phyloP scores from a whole-genome alignment of 2,888 invertebrate species.

The Gymnosoma rotundatum region DNA sequence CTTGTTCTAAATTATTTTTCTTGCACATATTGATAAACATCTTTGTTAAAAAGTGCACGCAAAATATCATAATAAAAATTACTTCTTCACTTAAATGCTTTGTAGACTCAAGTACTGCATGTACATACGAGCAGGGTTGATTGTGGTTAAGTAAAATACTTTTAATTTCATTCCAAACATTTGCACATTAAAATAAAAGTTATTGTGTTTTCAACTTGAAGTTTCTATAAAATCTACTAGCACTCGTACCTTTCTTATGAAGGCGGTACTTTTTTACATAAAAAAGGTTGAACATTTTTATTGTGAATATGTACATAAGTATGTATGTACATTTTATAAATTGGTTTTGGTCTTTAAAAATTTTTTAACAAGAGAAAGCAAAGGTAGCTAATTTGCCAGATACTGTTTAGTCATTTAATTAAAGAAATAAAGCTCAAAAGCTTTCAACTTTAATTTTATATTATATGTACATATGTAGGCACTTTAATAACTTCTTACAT shows the following conservation, averaged over 20 bases:
- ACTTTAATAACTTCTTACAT: constrained; percentile 53
- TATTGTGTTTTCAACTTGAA: neutral
- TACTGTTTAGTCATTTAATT: constrained; percentile 38
- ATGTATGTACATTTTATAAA: neutral
- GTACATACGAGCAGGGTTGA: neutral
- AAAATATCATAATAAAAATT: neutral
- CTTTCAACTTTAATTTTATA: no score
- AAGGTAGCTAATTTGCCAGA: constrained; percentile 61
- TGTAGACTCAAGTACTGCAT: neutral
- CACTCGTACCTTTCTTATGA: neutral
- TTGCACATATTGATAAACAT: neutral
- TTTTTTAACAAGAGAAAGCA: neutral
- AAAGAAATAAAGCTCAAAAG: no score
- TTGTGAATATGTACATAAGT: constrained; percentile 38
- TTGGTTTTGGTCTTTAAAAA: constrained; percentile 1
- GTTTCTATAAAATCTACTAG: no score
- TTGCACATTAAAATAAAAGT: neutral
- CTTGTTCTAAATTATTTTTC: neutral
- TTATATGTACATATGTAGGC: neutral
- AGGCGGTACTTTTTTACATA: constrained; percentile 44
- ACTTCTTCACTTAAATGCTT: neutral
- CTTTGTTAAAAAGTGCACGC: neutral
- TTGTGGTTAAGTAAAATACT: neutral
- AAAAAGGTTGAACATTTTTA: constrained; percentile 16
- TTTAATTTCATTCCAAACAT: neutral